phyloP scores from a whole-genome alignment of 2,797 vertebrate genomes.

The Tragopan temminckii region DNA sequence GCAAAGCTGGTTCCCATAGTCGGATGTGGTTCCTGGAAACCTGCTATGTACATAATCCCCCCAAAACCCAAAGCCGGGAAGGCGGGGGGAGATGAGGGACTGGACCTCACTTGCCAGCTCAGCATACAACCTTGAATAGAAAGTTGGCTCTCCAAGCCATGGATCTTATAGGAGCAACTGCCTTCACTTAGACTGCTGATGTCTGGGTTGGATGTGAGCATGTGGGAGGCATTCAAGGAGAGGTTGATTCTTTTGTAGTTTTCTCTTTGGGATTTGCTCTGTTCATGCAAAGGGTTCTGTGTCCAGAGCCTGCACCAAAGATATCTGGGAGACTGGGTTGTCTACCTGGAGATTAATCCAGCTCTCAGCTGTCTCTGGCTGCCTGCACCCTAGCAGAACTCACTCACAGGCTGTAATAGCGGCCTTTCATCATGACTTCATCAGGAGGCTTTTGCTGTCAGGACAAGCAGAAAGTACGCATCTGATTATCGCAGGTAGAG shows the following conservation, averaged over 20 bases:
- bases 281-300: not conserved
- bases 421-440: not conserved
- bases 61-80: not conserved
- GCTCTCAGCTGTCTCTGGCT: not conserved
- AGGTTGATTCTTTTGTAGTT: not conserved
- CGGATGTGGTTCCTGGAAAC: not conserved
- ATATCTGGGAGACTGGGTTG: not conserved
- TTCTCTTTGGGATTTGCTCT: not conserved
- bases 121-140: not conserved
- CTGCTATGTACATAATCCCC: not conserved
- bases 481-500: not conserved
- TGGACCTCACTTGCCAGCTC: not conserved
- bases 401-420: not conserved
- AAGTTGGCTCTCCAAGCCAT: not conserved
- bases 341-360: not conserved
- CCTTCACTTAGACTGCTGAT: not conserved
- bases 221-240: not conserved
- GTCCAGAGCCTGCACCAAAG: not conserved
- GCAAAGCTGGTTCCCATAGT: constrained; percentile 7
- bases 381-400: accelerated
- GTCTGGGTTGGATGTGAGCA: not conserved
- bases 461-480: not conserved
- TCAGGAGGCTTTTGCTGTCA: not conserved
- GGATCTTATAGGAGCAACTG: not conserved
- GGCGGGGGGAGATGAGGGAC: not conserved